Evolutionary conservation across 2,888 invertebrate genomes (phyloP).

Genomic region (Mesoligia furuncula): DNA sequence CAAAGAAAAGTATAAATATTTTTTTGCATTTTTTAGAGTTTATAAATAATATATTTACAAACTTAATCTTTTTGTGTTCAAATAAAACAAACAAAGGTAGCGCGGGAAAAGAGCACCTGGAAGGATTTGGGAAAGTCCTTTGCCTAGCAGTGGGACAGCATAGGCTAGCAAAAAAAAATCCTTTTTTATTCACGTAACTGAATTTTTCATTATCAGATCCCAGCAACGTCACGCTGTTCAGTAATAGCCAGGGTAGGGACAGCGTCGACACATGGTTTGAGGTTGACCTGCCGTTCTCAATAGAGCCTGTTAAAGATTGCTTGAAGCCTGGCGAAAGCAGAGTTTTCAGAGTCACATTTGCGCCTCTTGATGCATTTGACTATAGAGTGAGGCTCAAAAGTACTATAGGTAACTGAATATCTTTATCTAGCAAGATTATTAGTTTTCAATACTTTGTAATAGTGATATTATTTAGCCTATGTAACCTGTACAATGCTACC

Average conservation of each 20-base stretch:
- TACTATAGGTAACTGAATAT: constrained; percentile 77
- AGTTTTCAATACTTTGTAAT: background rate
- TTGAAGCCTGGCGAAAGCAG: constrained; percentile 83
- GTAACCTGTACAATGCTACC: too few relatives aligned
- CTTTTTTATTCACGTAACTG: background rate
- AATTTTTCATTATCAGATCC: constrained; percentile 66
- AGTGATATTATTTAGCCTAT: background rate
- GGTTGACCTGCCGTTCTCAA: constrained; percentile 86
- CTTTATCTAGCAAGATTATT: background rate
- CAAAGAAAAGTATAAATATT: background rate
- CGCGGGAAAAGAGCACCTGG: too few relatives aligned
- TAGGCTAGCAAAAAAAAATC: too few relatives aligned
- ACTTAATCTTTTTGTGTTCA: background rate
- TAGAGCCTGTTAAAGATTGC: constrained; percentile 85
- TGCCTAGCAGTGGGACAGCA: too few relatives aligned
- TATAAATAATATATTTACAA: background rate
- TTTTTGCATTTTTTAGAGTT: background rate
- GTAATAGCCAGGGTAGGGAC: constrained; percentile 77
- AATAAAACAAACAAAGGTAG: background rate
- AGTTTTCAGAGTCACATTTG: constrained; percentile 88
- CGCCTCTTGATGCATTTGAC: constrained; percentile 89
- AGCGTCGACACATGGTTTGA: constrained; percentile 88
- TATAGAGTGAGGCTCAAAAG: constrained; percentile 86
- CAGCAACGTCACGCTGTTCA: constrained; percentile 84
- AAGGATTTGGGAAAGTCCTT: too few relatives aligned